Evolutionary conservation across 2,113 vertebrate genomes (phyloP), one percentile per base, ranked within the genome.

Genomic region (Guaruba guarouba): DNA sequence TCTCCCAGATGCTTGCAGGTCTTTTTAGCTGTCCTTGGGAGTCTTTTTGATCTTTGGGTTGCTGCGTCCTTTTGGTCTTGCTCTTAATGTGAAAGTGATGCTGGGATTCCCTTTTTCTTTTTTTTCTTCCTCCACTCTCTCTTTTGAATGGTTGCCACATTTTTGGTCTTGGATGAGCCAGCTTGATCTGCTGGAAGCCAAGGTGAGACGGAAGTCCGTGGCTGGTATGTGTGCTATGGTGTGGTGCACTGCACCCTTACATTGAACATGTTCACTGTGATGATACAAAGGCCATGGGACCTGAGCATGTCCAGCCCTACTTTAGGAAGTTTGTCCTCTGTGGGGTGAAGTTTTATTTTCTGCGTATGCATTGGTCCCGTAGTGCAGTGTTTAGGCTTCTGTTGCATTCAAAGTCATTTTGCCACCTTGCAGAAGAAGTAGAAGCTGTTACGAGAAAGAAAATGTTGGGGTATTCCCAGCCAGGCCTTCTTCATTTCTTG

Each of bases 31-130:
- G 29, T 22, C 37, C 7, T n/a, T n/a, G 48, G 49, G 31, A 77
- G 27, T 39, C 17, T 62, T 44, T 82, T 79, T 91, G 71, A 52
- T 86, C 80, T 88, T 80, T 68, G 69, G 27, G 64, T 94, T 73
- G 74, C 41, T 44, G 28, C 44, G 61, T 70, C 73, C 73, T 67
- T 93, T 82, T 49, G 31, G 57, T 93, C 41, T 46, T 92, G 27
- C 14, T 62, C 13, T 74, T 86, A 62, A 62, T 49, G 39, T 17
- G 35, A 92, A 33, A 57, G 67, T 67, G 17, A n/a, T 48, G 28
- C 49, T 79, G 22, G 27, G 67, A 67, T 88, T 76, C 13, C 3
- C 3, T 18, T 31, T 7, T 13, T 5, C 1, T 20, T 62, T 69
- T 20, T 20, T 27, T 17, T 3, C 8, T n/a, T 39, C 20, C 6